A percentile compares a stretch with the other conserved stretches of the same genome.
phyloP scores from a whole-genome alignment of 2,888 invertebrate species.

The Xylota sylvarum region DNA sequence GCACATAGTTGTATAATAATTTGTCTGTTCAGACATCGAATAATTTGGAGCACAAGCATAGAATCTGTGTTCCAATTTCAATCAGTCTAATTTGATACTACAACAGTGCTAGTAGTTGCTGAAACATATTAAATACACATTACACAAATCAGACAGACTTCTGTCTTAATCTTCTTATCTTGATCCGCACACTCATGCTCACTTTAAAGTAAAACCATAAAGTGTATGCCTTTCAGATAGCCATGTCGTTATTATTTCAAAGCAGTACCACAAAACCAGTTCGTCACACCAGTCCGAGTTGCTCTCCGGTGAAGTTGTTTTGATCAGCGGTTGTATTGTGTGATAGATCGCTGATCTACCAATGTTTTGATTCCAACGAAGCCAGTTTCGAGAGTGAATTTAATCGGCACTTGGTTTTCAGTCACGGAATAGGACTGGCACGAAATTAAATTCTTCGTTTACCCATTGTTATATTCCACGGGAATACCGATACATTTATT shows the following conservation, averaged over 20 bases:
- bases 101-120: neutral
- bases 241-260: conserved; percentile 7
- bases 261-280: conserved; percentile 26
- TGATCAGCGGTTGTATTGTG: conserved; percentile 11
- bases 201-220: conserved; percentile 10
- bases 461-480: too few species aligned
- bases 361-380: conserved; percentile 54
- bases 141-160: neutral
- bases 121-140: neutral
- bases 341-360: conserved; percentile 55
- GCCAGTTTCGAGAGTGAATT: conserved; percentile 44
- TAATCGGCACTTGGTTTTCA: conserved; percentile 32
- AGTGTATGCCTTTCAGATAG: conserved; percentile 24
- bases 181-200: neutral
- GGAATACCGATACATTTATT: too few species aligned
- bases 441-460: neutral
- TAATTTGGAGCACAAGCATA: too few species aligned
- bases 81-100: neutral
- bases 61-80: too few species aligned
- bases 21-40: too few species aligned
- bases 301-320: conserved; percentile 34
- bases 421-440: conserved; percentile 1
- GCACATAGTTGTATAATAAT: too few species aligned
- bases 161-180: neutral
- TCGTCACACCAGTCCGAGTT: conserved; percentile 14